Conservation (phyloP, 2,113 vertebrate genomes). For the Boleophthalmus pectinirostris region DNA sequence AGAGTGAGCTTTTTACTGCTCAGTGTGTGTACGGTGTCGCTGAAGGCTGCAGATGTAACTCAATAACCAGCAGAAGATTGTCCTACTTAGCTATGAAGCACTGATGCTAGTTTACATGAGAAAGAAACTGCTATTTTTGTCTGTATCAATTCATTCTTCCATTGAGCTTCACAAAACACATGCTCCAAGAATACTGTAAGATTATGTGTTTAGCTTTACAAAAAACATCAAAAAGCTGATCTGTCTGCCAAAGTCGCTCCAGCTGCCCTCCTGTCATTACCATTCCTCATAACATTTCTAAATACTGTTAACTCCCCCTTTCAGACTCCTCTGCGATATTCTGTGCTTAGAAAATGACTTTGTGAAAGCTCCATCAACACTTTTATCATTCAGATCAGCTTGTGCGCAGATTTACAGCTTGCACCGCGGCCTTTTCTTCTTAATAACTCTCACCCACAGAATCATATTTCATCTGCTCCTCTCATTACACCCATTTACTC, state of each 20-base stretch:
- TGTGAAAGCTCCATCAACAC: neutral
- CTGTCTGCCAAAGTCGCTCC: neutral
- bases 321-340: neutral
- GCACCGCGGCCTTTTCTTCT: constrained; percentile 11
- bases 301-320: constrained; percentile 3
- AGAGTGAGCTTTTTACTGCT: too few species aligned
- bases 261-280: neutral
- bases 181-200: neutral
- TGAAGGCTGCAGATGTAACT: too few species aligned
- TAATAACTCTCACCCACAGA: neutral
- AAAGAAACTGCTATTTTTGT: neutral
- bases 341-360: constrained; percentile 7
- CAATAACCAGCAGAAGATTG: too few species aligned
- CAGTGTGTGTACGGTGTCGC: too few species aligned
- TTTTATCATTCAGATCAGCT: constrained; percentile 9
- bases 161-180: neutral
- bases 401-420: neutral
- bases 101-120: neutral
- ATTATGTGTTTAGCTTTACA: neutral
- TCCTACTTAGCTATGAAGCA: neutral
- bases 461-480: constrained; percentile 12
- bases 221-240: neutral
- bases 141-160: neutral
- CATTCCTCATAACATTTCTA: constrained; percentile 1
- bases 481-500: constrained; percentile 16